These are phyloP conservation scores for Lycopodina hypogea DNA, from an alignment of 37 sponge, comb jelly and placozoan genomes.

Conservation along the genomic window DNA sequence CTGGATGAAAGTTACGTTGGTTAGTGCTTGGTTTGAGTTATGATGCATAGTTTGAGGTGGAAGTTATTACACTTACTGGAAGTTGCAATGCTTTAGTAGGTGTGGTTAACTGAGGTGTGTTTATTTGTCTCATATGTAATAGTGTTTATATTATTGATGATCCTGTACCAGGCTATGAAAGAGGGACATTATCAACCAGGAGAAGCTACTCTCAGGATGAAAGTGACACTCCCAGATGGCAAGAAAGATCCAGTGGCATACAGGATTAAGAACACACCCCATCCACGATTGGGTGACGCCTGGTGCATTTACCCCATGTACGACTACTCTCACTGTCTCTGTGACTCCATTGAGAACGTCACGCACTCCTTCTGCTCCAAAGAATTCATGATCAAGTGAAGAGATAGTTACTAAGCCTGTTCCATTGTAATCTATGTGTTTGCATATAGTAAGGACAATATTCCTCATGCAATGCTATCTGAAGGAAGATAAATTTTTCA, in stretches of 20 bases:
- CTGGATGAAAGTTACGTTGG: too few relatives aligned
- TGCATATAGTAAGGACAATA: not conserved
- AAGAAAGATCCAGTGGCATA: conserved; percentile 98
- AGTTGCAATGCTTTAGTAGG: not conserved
- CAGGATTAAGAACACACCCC: conserved; percentile 90
- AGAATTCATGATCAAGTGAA: conserved; percentile 91
- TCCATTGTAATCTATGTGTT: not conserved
- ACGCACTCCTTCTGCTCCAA: conserved; percentile 99
- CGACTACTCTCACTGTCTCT: conserved; percentile 98
- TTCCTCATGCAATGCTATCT: not conserved
- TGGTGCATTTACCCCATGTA: conserved; percentile 99
- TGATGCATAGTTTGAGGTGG: too few relatives aligned
- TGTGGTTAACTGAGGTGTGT: not conserved
- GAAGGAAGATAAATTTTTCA: not conserved
- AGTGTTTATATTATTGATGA: not conserved
- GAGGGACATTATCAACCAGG: conserved; percentile 91
- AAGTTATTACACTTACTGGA: too few relatives aligned
- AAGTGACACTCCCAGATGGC: conserved; percentile 88
- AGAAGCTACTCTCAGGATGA: conserved; percentile 95
- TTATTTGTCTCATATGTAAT: not conserved
- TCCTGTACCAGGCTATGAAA: conserved; percentile 83
- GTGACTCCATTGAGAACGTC: conserved; percentile 99
- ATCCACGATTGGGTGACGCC: conserved; percentile 73
- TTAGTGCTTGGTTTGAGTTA: too few relatives aligned
- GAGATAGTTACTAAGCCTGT: not conserved